phyloP scores from a whole-genome alignment of 2,888 invertebrate species.

The Anthrax anthrax region DNA sequence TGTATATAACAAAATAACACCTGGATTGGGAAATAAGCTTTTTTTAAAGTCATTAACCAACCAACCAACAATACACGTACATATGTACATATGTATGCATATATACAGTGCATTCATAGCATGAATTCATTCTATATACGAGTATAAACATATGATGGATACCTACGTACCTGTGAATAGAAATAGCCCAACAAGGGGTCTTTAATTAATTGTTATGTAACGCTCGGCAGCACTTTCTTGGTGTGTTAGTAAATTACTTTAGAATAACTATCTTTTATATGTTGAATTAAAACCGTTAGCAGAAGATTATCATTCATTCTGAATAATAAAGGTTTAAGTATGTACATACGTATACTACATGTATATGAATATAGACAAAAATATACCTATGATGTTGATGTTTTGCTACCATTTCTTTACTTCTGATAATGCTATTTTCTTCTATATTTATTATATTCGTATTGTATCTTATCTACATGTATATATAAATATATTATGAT shows the following conservation, averaged over 20 bases:
- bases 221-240: slow-evolving; percentile 5
- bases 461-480: neutral
- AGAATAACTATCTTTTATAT: slow-evolving; percentile 6
- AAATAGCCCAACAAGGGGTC: slow-evolving; percentile 2
- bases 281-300: slow-evolving; percentile 8
- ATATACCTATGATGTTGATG: no score
- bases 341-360: neutral
- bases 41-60: neutral
- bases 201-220: slow-evolving; percentile 9
- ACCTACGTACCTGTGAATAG: neutral
- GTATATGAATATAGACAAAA: no score
- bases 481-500: neutral
- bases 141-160: no score
- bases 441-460: no score
- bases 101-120: no score
- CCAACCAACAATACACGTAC: neutral
- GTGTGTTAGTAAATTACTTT: slow-evolving; percentile 8
- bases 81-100: neutral
- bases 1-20: no score
- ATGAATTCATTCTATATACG: no score
- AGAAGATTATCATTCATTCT: slow-evolving; percentile 5
- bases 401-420: no score
- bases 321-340: neutral
- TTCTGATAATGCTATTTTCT: no score
- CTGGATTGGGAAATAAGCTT: neutral